Base-by-base conservation (phyloP, 2,888 invertebrate genomes). In the Drosophila fungiperda region DNA sequence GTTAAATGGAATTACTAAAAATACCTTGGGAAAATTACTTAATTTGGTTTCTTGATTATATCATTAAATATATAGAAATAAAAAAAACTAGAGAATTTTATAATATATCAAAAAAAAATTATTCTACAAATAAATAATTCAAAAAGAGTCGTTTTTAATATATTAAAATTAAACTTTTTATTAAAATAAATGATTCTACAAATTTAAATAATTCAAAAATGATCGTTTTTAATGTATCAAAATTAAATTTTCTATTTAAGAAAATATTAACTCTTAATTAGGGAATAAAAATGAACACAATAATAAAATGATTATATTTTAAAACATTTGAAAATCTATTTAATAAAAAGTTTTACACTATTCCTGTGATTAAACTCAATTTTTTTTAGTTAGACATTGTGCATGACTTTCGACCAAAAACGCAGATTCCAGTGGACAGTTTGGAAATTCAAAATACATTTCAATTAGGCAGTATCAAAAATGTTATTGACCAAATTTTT, bases 401-500 rank as follows among this genome's bases (percentile, higher is more conserved):
- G 20, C 42, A 42, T 1, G 20, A 42, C 12, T 7, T 6, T 3
- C 1, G 8, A 23, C 12, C 42, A 42, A 42, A 20, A 42, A 11
- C 6, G 6, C 2, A 0, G 23, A 8, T 45, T 4, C 15, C 23
- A 23, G 45, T 1, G 7, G 3, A 17, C 11, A 11, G 17, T 50
- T 0, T 12, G 12, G 5, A 49, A 42, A 57, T 35, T 42, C 49
- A 59, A 62, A 62, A 50, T 59, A 52, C 50, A 59, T 36, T 42
- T 74, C 77, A 74, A 76, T 74, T 71, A 64, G 35, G 15, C 29
- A 35, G 35, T 23, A 29, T 15, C 38, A 54, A 50, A 68, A 52
- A 38, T 54, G n/a, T 20, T 48, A 32, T 32, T 36, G 20, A 20
- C 20, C 42, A 40, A 40, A n/a, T 29, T n/a, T 15, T 1, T 5